Base-by-base conservation (phyloP, 2,888 invertebrate genomes). In the Invenusta paracnida region DNA sequence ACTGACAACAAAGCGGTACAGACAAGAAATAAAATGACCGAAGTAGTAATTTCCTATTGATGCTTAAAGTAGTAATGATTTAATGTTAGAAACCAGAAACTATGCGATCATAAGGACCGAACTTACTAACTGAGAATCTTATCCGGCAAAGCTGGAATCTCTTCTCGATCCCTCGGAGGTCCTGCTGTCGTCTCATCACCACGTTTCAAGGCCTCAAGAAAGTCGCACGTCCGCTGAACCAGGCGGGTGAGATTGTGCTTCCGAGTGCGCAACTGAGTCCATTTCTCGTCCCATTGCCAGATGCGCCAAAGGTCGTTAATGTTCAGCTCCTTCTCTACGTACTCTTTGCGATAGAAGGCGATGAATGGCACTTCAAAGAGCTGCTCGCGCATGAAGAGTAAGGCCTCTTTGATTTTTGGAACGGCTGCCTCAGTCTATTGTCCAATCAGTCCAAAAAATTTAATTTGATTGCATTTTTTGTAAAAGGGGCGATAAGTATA, bases 301-400 rank as follows among this genome's bases (percentile, higher is more conserved):
- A 99, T 95, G 90, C 95, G 96, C 99, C 99, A 99, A 30, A 99
- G 92, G 90, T 99, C 98, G 89, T 96, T 96, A 85, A 97, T 96
- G 88, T 94, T 95, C 28, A 99, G 92, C 89, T 98, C 97, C 0
- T 97, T 96, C 89, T 96, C 95, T 0, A 98, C 96, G 89, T 97
- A 97, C 91, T 99, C 99, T 91, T 99, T 99, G 29, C 98, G 94
- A 91, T 99, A 99, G 92, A 97, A 98, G 0, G 97, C 96, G 89
- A 99, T 99, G 91, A 99, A 99, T 0, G 99, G 98, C 73, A 98
- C 97, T 91, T 92, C 87, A 11, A 97, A 93, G 82, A 95, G 95
- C 90, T 97, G 96, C 91, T 97, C 97, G 67, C 98, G 93, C 94
- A 99, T 97, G 90, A 97, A 97, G 90, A 97, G 96, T 28, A 99